These are phyloP conservation scores for Macquaria australasica DNA, from an alignment of 2,113 vertebrate species.

Conservation along the genomic window DNA sequence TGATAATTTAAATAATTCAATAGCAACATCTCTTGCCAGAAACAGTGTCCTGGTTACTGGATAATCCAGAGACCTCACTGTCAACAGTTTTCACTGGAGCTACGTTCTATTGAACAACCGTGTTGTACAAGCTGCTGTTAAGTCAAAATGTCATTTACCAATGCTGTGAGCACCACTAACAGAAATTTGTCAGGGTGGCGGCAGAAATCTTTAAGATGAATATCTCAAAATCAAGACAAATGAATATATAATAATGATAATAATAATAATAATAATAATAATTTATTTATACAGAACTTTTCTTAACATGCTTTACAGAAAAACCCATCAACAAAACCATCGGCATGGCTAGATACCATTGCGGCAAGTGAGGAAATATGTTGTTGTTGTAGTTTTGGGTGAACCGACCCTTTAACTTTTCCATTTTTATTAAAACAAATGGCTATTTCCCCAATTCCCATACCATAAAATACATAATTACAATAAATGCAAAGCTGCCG, in stretches of 20 bases:
- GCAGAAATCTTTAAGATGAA: background rate
- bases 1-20: background rate
- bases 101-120: background rate
- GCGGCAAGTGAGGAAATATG: background rate
- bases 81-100: constrained; percentile 4
- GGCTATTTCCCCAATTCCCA: constrained; percentile 40
- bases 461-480: constrained; percentile 52
- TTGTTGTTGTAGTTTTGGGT: background rate
- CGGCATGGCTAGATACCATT: background rate
- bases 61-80: constrained; percentile 18
- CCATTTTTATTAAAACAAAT: constrained; percentile 30
- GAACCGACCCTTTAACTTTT: constrained; percentile 9
- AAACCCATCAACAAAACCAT: background rate
- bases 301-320: too few relatives aligned
- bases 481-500: constrained; percentile 45
- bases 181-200: background rate
- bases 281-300: too few relatives aligned
- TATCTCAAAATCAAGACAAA: background rate
- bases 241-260: too few relatives aligned
- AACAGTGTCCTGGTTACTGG: background rate
- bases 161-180: background rate
- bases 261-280: too few relatives aligned
- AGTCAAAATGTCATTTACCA: background rate
- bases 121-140: background rate
- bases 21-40: background rate